Base-by-base conservation (phyloP, 2,888 invertebrate species). In the Philaethria dido region DNA sequence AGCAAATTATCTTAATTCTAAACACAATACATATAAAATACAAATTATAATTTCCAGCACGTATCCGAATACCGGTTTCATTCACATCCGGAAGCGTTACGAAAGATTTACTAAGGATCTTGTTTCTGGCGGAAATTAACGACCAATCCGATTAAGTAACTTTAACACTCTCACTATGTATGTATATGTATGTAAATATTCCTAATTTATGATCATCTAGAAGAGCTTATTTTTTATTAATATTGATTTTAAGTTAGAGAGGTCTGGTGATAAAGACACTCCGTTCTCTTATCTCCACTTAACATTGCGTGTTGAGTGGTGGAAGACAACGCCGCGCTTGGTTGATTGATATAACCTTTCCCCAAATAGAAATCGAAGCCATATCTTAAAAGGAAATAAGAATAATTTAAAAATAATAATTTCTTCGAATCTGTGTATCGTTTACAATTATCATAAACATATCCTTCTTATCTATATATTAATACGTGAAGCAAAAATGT, bases 101-200 rank as follows among this genome's bases (percentile, higher is more conserved):
- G 29, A 60, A 45, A 60, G 25, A 25, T 52, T 52, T 11, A 57
- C 18, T 29, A 14, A 45, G 29, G 45, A 60, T 60, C 45, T 45
- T 25, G 60, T 60, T 60, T 60, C 60, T 29, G n/a, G 20, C 60
- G 60, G 60, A 60, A 47, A 44, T 36, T 36, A 39, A 39, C 42
- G 11, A 4, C 22, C n/a, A 16, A 44, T 45, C 45, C n/a, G 44
- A 60, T 60, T 45, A 60, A 47, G 33, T 47, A 60, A 60, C 29
- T 29, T 33, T 13, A 60, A 29, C 29, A 33, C 25, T 45, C 29
- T 44, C 60, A n/a, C n/a, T 25, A 25, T 29, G 6, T 22, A 14
- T 20, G 9, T 36, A 29, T 36, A 36, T 36, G 33, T 50, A 29
- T 50, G n/a, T 29, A 16, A 50, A 50, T 50, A 29, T 29, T 29